Conservation (phyloP, 2,888 invertebrate species). For the Noctua janthina region DNA sequence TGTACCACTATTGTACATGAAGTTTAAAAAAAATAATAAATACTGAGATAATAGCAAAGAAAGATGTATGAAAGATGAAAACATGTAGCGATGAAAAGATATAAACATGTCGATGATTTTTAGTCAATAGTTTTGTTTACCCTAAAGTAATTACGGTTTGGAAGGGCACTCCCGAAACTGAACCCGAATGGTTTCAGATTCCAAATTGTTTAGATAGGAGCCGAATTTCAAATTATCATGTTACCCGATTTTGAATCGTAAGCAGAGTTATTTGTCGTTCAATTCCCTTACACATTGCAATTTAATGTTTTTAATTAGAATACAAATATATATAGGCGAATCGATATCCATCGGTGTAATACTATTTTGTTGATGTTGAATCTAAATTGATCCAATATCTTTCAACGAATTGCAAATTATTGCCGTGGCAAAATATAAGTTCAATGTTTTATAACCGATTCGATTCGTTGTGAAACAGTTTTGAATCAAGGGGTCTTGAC, state of each 20-base stretch:
- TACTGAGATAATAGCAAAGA: background rate
- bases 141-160: conserved; percentile 4
- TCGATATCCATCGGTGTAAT: conserved; percentile 1
- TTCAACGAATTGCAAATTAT: background rate
- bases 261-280: background rate
- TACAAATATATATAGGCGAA: conserved; percentile 4
- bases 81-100: background rate
- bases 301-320: conserved; percentile 30
- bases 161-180: conserved; percentile 1
- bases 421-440: background rate
- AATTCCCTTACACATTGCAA: background rate
- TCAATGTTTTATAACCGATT: conserved; percentile 2
- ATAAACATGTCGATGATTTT: background rate
- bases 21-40: background rate
- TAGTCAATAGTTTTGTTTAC: conserved; percentile 11
- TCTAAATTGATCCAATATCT: conserved; percentile 3
- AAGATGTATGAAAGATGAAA: background rate
- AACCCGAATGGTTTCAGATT: conserved; percentile 21
- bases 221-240: background rate
- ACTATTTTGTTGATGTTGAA: background rate
- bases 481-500: background rate
- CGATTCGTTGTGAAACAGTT: background rate
- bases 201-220: conserved; percentile 26
- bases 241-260: background rate
- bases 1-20: too few relatives aligned